Evolutionary conservation across 2,888 invertebrate genomes (phyloP), one percentile per base, ranked within the genome.

Genomic region (Teinopalpus imperialis): DNA sequence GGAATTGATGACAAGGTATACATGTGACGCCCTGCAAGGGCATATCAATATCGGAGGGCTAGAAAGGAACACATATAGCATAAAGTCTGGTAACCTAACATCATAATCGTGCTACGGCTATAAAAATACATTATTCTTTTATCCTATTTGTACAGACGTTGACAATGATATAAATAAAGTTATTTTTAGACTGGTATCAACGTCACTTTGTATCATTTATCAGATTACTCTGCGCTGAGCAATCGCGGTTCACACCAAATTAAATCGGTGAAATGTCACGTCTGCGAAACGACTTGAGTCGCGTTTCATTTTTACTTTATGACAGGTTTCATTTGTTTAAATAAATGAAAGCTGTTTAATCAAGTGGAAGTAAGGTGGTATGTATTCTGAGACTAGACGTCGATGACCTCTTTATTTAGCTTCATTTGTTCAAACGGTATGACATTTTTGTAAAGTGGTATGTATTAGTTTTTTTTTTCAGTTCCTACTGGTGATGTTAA

Each of bases 191-290:
- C 8, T 2, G 10, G 6, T 18, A 20, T 32, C 9, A 3, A 13
- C n/a, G 14, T 24, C 9, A 32, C 6, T 31, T 40, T 23, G 10
- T 18, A 24, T 35, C n/a, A 41, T 24, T 18, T 18, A 32, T 10
- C 4, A 8, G 23, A 16, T 31, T 23, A 41, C 14, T 41, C 24
- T 31, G 6, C 5, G 31, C 8, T 9, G 32, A 18, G 18, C 20
- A 32, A 31, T 41, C 10, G 30, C 23, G 23, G 23, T 41, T 31
- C 23, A 41, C 31, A 31, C 31, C 7, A 18, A 31, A 31, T 41
- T 41, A 41, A 31, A 31, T 41, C 23, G 23, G 14, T 31, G 16
- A n/a, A 31, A 23, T 14, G 34, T 35, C 9, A 10, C 18, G 16
- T 18, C 12, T 20, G 32, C 12, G 21, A 14, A 5, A 3, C 9